Conservation (phyloP, 1,140 invertebrate species). For the Penaeus chinensis region DNA sequence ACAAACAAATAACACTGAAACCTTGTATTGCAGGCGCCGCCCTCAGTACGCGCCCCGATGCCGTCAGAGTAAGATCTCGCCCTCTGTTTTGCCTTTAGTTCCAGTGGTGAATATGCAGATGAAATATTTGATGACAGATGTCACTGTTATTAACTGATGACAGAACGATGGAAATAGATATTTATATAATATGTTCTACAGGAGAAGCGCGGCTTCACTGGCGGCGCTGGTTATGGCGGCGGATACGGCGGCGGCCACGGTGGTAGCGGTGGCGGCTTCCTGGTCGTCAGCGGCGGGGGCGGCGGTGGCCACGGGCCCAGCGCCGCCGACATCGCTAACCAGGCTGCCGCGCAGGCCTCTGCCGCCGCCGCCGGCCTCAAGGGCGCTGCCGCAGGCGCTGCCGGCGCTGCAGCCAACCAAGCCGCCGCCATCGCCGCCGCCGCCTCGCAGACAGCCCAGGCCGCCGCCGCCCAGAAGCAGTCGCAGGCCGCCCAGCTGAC, state of each 20-base stretch:
- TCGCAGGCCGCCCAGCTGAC: not conserved
- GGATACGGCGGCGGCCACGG: not conserved
- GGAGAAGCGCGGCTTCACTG: not conserved
- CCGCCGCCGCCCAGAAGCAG: not conserved
- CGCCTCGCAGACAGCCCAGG: not conserved
- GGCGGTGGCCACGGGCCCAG: not conserved
- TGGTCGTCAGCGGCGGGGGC: not conserved
- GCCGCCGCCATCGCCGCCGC: not conserved
- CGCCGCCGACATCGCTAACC: conserved; percentile 3
- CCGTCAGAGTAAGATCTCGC: no score
- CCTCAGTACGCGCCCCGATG: no score
- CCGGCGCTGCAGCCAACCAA: not conserved
- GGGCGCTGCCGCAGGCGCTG: not conserved
- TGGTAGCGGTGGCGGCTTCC: not conserved
- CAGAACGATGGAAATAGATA: no score
- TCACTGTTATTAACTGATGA: no score
- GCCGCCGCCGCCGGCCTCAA: not conserved
- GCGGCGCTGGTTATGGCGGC: not conserved
- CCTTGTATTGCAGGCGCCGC: no score
- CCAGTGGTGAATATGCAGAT: no score
- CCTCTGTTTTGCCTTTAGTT: no score
- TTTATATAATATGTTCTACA: not conserved
- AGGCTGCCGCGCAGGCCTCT: not conserved
- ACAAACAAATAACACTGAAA: no score
- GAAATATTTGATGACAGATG: no score